Conservation (phyloP, 2,797 vertebrate species). For the Champsocephalus gunnari region DNA sequence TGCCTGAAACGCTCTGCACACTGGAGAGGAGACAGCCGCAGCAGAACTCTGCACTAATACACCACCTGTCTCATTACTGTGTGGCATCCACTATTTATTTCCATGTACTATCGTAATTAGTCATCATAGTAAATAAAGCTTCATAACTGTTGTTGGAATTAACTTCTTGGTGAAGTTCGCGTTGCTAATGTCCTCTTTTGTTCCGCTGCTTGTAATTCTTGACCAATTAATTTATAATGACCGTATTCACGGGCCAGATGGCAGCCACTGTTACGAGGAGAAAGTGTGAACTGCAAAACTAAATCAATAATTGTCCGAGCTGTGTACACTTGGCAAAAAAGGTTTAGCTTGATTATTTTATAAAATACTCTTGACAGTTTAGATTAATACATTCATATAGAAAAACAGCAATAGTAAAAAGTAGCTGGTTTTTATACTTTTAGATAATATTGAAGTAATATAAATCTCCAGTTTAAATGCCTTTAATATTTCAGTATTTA, state of each 20-base stretch:
- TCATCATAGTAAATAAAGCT: slow-evolving; percentile 38
- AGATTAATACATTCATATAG: too few relatives aligned
- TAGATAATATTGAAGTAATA: too few relatives aligned
- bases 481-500: too few relatives aligned
- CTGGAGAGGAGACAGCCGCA: slow-evolving; percentile 46
- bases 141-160: slow-evolving; percentile 23
- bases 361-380: too few relatives aligned
- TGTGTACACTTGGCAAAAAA: not conserved
- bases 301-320: not conserved
- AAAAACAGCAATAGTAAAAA: too few relatives aligned
- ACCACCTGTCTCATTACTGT: slow-evolving; percentile 57
- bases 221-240: slow-evolving; percentile 43
- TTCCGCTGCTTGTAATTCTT: slow-evolving; percentile 26
- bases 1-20: slow-evolving; percentile 19
- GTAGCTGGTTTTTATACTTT: too few relatives aligned
- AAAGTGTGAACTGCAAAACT: not conserved
- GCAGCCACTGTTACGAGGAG: not conserved
- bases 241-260: slow-evolving; percentile 10
- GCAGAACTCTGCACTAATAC: slow-evolving; percentile 1
- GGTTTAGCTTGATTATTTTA: not conserved
- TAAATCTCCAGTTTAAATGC: too few relatives aligned
- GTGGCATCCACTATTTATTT: slow-evolving; percentile 40
- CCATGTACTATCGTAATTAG: slow-evolving; percentile 32
- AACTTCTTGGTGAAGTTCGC: slow-evolving; percentile 29
- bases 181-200: slow-evolving; percentile 41